Conservation (phyloP, 2,888 invertebrate species). For the Scaptomyza flava region DNA sequence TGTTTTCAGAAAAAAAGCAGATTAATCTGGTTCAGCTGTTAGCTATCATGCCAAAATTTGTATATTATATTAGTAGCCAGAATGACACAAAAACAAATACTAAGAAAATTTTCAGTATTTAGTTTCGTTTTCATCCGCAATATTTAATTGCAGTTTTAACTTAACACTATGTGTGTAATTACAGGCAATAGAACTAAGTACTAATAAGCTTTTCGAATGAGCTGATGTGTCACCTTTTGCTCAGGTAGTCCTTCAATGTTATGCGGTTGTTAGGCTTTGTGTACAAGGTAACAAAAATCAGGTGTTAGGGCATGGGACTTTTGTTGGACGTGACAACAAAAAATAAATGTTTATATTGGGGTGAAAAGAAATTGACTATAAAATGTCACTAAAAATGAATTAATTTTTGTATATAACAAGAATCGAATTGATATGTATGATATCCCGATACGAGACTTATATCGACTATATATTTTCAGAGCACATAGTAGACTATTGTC, state of each 20-base stretch:
- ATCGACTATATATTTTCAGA: constrained; percentile 5
- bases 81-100: constrained; percentile 18
- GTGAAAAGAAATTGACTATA: constrained; percentile 18
- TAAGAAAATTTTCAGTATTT: background rate
- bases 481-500: background rate
- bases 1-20: constrained; percentile 38
- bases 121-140: constrained; percentile 18
- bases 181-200: constrained; percentile 57
- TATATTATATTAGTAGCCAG: constrained; percentile 17
- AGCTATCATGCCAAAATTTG: constrained; percentile 52
- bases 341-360: constrained; percentile 1
- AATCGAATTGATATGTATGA: constrained; percentile 1
- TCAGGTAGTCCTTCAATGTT: constrained; percentile 61
- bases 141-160: constrained; percentile 33
- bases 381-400: constrained; percentile 21
- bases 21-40: constrained; percentile 36
- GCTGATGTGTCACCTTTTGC: constrained; percentile 77
- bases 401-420: constrained; percentile 14
- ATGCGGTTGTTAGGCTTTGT: constrained; percentile 61
- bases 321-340: constrained; percentile 45
- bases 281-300: constrained; percentile 61
- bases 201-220: constrained; percentile 73
- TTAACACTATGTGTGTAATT: constrained; percentile 33
- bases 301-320: constrained; percentile 70
- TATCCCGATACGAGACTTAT: constrained; percentile 9